phyloP scores from a whole-genome alignment of 2,113 vertebrate genomes.

The Laterallus jamaicensis region DNA sequence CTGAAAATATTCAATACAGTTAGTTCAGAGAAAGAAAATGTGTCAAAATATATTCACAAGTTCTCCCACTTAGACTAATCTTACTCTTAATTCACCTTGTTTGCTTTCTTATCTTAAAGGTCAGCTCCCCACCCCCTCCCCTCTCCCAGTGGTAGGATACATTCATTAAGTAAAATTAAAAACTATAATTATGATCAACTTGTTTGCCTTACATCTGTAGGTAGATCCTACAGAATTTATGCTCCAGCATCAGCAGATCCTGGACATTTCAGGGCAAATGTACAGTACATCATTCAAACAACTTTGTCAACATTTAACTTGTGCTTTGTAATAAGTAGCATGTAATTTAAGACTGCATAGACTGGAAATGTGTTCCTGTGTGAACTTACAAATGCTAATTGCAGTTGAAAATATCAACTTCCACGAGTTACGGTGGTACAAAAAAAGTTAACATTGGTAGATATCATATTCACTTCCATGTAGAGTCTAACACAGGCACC shows the following conservation, averaged over 20 bases:
- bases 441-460: not conserved
- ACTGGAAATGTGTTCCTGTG: not conserved
- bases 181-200: not conserved
- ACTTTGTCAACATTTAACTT: not conserved
- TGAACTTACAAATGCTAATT: not conserved
- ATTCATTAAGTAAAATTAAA: not conserved
- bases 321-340: not conserved
- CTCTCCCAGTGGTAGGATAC: not conserved
- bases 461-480: not conserved
- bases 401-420: not conserved
- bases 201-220: not conserved
- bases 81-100: not conserved
- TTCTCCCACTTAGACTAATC: not conserved
- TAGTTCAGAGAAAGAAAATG: not conserved
- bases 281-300: not conserved
- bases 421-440: not conserved
- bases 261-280: not conserved
- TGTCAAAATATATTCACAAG: not conserved
- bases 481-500: not conserved
- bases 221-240: not conserved
- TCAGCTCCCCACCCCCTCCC: no score
- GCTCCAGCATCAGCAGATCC: not conserved
- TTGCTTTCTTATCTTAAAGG: not conserved
- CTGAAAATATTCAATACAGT: not conserved
- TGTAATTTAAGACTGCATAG: not conserved